Evolutionary conservation across 2,797 vertebrate genomes (phyloP), one percentile per base, ranked within the genome.

Genomic region (Champsocephalus esox): DNA sequence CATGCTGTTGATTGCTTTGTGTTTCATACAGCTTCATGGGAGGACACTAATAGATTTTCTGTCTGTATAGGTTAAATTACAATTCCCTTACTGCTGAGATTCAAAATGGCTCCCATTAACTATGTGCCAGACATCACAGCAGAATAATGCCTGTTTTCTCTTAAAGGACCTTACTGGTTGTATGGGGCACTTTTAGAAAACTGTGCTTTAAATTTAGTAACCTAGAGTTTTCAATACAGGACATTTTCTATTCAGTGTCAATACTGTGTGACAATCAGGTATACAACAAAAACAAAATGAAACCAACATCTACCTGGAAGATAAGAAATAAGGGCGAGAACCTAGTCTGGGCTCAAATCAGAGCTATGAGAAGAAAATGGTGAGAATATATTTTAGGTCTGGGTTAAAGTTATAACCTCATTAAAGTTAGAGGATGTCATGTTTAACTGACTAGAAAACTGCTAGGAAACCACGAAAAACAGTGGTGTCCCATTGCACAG

Each of bases 11-110:
- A 82, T 74, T 84, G 72, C 41, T 65, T 63, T 43, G 71, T 77
- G 73, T 85, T 87, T 79, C n/a, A 19, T 69, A 64, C 76, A 69
- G 70, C 79, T 83, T 83, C 66, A 75, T 70, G 74, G 65, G 63
- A 77, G 49, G 70, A 21, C 62, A 60, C 75, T 6, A 68, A 88
- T 81, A 58, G 79, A 88, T 89, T 89, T 82, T 81, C 71, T 79
- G 71, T 73, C 85, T 21, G 62, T 60, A 44, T 60, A 62, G 80
- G 69, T 89, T 90, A 75, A 83, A 81, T 73, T 70, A 81, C 56
- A 83, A 82, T 75, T 80, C 67, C 64, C 49, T 82, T 49, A 67
- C 64, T 54, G 54, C 55, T 75, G 68, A 84, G 72, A 79, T 65
- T 60, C 24, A 2, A 38, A 79, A 56, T 77, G 51, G 49, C 34